Percentiles rank a stretch among this genome's conserved stretches.
These are phyloP conservation scores for Heteronetta atricapilla DNA, from an alignment of 2,113 vertebrate species.

Conservation along the genomic window DNA sequence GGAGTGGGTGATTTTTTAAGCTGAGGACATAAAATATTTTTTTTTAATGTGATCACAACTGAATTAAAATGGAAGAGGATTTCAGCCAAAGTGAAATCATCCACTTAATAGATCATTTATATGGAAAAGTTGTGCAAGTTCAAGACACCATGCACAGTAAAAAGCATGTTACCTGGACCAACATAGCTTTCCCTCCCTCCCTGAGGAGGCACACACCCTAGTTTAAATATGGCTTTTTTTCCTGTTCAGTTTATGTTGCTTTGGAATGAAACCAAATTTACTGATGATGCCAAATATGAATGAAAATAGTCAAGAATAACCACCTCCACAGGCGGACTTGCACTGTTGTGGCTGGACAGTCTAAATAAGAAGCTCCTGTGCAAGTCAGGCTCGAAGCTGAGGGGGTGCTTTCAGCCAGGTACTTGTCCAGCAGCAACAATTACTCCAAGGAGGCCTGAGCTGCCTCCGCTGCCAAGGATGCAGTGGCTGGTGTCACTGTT, in stretches of 20 bases:
- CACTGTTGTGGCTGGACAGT: not conserved
- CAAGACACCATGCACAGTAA: not conserved
- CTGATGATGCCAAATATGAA: not conserved
- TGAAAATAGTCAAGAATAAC: not conserved
- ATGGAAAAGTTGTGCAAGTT: not conserved
- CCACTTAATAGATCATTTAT: not conserved
- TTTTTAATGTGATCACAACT: not conserved
- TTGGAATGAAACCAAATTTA: not conserved
- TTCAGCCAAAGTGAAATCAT: not conserved
- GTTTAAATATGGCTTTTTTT: not conserved
- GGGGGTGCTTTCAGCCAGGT: not conserved
- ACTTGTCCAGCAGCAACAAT: not conserved
- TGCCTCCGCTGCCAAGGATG: not conserved
- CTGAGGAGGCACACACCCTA: rapidly evolving
- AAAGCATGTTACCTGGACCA: not conserved
- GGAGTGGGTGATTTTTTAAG: not conserved
- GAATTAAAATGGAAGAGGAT: not conserved
- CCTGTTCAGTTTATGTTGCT: not conserved
- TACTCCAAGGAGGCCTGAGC: not conserved
- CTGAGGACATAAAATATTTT: not conserved
- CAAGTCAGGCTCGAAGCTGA: not conserved
- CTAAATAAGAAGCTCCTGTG: not conserved
- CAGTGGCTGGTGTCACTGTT: rapidly evolving
- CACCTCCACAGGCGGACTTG: not conserved
- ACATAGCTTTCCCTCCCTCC: rapidly evolving